These are phyloP conservation scores for Lacerta agilis DNA, from an alignment of 2,797 vertebrate genomes.

Conservation along the genomic window DNA sequence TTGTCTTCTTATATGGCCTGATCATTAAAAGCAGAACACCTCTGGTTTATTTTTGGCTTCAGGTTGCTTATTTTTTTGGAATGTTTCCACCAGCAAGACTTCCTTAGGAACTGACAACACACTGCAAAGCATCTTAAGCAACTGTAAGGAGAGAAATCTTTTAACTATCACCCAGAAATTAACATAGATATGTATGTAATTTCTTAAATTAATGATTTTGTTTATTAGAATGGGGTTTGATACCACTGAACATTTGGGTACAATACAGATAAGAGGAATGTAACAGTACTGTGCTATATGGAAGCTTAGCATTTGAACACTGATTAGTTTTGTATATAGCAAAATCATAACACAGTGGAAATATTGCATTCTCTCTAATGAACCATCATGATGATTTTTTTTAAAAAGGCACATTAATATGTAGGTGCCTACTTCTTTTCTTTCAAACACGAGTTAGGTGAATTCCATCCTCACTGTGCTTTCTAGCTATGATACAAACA, in stretches of 20 bases:
- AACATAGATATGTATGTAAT: neutral
- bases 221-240: constrained; percentile 53
- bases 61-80: neutral
- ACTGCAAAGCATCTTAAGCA: neutral
- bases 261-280: neutral
- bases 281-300: constrained; percentile 13
- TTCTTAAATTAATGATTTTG: constrained; percentile 9
- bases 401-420: neutral
- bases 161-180: neutral
- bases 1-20: neutral
- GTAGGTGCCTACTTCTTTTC: neutral
- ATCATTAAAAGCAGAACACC: neutral
- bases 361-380: neutral
- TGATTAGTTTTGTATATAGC: neutral
- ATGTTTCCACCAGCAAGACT: neutral
- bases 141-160: constrained; percentile 3
- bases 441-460: neutral
- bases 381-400: neutral
- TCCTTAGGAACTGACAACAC: neutral
- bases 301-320: constrained; percentile 1
- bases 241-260: neutral
- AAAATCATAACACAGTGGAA: neutral
- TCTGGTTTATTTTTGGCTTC: neutral
- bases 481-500: constrained; percentile 1
- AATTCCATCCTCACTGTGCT: neutral